These are phyloP conservation scores for Megaustenia siamemsis DNA, from an alignment of 2,888 invertebrate species.

Conservation along the genomic window DNA sequence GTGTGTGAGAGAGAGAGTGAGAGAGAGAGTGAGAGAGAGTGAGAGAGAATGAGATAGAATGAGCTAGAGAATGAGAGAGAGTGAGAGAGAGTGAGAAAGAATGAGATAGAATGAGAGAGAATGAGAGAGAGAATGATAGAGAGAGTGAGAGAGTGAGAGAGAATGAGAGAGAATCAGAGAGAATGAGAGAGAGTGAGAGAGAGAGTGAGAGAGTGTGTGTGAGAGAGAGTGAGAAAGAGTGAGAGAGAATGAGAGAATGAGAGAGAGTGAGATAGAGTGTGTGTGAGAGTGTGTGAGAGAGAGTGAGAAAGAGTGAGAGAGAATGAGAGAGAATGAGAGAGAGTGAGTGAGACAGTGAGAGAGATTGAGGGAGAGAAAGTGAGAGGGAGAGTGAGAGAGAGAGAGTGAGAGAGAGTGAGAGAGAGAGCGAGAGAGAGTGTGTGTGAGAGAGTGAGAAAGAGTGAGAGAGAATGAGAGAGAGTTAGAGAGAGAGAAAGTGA, in stretches of 20 bases:
- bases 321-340: background rate
- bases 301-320: too few species aligned
- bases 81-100: too few species aligned
- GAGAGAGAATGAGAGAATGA: constrained; percentile 19
- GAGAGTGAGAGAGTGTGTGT: constrained; percentile 27
- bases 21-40: background rate
- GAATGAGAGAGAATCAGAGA: too few species aligned
- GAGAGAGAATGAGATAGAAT: background rate
- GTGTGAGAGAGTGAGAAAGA: too few species aligned
- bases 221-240: too few species aligned
- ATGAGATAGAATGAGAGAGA: constrained; percentile 27
- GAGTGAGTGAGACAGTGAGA: background rate
- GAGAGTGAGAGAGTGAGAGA: too few species aligned
- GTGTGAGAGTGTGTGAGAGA: background rate
- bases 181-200: constrained; percentile 8
- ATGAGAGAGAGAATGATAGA: background rate
- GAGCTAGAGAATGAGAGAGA: background rate
- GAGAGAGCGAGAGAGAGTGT: too few species aligned
- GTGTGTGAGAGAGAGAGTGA: background rate
- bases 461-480: too few species aligned
- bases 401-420: background rate
- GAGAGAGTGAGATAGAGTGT: background rate
- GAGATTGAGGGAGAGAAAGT: too few species aligned
- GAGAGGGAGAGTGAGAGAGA: too few species aligned
- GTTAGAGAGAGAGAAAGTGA: too few species aligned